Conservation (phyloP, 35 echinoderm and acorn worm genomes). For the Apostichopus californicus region DNA sequence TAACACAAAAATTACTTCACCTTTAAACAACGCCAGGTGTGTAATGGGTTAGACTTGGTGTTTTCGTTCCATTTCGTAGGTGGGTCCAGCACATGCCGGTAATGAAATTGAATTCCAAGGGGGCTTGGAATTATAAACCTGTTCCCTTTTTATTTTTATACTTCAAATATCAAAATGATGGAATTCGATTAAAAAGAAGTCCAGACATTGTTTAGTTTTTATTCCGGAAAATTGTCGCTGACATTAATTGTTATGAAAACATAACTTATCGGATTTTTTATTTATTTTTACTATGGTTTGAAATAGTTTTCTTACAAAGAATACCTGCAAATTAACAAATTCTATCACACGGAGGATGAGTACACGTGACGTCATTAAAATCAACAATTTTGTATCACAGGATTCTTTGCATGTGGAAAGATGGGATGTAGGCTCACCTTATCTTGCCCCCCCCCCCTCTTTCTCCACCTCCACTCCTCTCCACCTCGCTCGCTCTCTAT, state of each 20-base stretch:
- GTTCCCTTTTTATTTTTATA: background rate
- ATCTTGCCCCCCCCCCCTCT: no score
- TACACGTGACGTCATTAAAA: no score
- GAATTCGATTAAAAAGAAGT: background rate
- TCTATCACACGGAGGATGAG: no score
- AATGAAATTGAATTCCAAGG: constrained; percentile 41
- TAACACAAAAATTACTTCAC: constrained; percentile 20
- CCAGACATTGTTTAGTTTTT: background rate
- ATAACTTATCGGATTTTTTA: background rate
- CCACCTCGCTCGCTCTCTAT: no score
- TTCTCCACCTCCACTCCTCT: no score
- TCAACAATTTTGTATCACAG: no score
- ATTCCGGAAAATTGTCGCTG: background rate
- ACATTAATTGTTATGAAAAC: constrained; percentile 4
- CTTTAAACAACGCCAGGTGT: constrained; percentile 31
- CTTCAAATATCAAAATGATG: background rate
- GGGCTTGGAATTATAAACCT: background rate
- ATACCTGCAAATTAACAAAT: no score
- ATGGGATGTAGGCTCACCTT: no score
- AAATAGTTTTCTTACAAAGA: no score
- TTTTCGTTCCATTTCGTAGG: constrained; percentile 6
- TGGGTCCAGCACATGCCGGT: constrained; percentile 18
- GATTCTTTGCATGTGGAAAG: no score
- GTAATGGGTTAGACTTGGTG: background rate
- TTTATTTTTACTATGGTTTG: no score